Evolutionary conservation across 2,113 vertebrate genomes (phyloP), one percentile per base, ranked within the genome.

Genomic region (Lagopus leucura): DNA sequence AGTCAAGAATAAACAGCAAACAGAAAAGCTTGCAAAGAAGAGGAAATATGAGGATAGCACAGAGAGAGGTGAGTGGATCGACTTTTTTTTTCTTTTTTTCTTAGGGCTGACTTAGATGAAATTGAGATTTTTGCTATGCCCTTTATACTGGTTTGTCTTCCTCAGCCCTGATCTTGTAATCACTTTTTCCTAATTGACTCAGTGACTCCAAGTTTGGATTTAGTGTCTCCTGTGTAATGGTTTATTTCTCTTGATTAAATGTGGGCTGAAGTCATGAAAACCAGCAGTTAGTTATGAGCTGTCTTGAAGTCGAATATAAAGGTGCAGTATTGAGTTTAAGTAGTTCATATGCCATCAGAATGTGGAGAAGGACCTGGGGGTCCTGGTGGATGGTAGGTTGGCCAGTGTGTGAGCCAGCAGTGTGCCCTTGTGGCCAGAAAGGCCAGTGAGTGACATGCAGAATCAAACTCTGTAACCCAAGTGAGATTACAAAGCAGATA

Each of bases 1-100:
- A 22, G 97, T 98, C 71, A 98, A 96, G 88, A 97, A 65, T 76
- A 97, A 97, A 77, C 96, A 97, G 42, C 97, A 93, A n/a, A 63
- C 90, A 40, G 94, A 92, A 79, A 97, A 95, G 47, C 61, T 84
- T 77, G 70, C 69, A 10, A 97, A 86, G 92, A 97, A 97, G 90
- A 97, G 97, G 67, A 98, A 98, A 57, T 81, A 93, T 28, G 96
- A 96, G 60, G 93, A 92, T 36, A 30, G 43, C 64, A 79, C 97
- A 90, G 93, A 94, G 6, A 87, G 65, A 82, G 98, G 98, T 98
- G 43, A 97, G 97, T 36, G 13, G 42, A 27, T 60, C 64, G 8
- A 16, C 52, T 28, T 32, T 55, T 54, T 54, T 16, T 54, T 52
- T 27, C 7, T 52, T 52, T 52, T 27, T 52, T 52, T 28, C 78